phyloP scores from a whole-genome alignment of 2,888 invertebrate species.

The Creontiades dilutus region DNA sequence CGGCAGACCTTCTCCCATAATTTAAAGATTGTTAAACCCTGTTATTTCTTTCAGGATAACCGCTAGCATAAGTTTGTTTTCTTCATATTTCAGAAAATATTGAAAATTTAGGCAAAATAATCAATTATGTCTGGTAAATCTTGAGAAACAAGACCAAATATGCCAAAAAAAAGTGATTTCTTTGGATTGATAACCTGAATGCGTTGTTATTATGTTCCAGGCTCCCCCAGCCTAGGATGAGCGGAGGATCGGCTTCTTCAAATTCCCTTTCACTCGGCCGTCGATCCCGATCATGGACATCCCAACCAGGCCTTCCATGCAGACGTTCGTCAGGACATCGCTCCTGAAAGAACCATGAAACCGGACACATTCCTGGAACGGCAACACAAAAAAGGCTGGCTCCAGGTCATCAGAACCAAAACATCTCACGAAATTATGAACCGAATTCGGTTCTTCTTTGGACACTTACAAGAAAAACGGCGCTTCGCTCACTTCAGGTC shows the following conservation, averaged over 20 bases:
- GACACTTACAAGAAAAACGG: background rate
- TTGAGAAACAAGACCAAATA: no score
- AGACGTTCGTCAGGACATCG: background rate
- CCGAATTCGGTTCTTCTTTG: background rate
- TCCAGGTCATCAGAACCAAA: background rate
- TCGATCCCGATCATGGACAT: conserved; percentile 6
- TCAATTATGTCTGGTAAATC: no score
- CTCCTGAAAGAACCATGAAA: background rate
- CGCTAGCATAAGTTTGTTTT: no score
- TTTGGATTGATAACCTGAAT: no score
- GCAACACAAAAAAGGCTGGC: background rate
- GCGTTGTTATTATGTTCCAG: conserved; percentile 33
- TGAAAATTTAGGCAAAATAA: no score
- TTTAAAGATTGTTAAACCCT: no score
- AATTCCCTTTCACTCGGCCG: conserved; percentile 22
- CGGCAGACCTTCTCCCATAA: no score
- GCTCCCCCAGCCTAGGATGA: conserved; percentile 61
- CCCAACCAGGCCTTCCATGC: background rate
- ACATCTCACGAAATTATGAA: background rate
- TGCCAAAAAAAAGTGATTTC: no score
- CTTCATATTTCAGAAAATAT: no score
- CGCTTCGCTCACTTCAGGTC: background rate
- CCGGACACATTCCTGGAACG: background rate
- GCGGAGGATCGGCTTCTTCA: conserved; percentile 48
- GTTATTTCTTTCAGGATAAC: no score